Conservation (phyloP, 2,113 vertebrate genomes). For the Phylloscopus trochilus region DNA sequence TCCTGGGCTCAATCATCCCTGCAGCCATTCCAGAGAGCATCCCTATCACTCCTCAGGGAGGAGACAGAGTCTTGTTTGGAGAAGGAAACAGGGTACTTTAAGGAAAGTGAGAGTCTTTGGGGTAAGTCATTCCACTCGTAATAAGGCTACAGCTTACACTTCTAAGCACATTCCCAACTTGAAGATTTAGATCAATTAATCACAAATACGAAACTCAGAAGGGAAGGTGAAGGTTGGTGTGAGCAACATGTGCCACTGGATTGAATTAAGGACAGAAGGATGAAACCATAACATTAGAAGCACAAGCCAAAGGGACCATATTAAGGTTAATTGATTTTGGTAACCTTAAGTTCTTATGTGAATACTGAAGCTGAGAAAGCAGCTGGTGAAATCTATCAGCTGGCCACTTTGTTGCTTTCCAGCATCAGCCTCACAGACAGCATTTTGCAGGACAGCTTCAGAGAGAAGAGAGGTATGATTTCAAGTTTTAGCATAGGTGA, state of each 20-base stretch:
- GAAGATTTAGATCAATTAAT: neutral
- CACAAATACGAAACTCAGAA: neutral
- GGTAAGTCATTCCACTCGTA: neutral
- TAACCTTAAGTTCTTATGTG: neutral
- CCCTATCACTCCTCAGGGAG: neutral
- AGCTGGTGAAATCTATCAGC: neutral
- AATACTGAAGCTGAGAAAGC: neutral
- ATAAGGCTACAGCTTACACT: neutral
- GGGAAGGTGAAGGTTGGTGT: neutral
- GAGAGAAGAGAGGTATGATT: neutral
- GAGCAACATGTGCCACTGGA: neutral
- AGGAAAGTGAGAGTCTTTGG: neutral
- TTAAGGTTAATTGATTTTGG: neutral
- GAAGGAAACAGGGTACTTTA: neutral
- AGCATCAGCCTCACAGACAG: neutral
- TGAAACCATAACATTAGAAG: neutral
- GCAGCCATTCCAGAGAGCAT: neutral
- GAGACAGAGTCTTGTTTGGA: neutral
- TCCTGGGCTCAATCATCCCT: neutral
- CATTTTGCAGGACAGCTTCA: neutral
- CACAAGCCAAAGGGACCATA: neutral
- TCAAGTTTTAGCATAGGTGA: neutral
- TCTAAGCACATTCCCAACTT: neutral
- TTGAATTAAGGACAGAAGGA: neutral
- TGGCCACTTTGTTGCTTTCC: neutral